These are phyloP conservation scores for Harpalus rubripes DNA, from an alignment of 2,888 invertebrate genomes.

Conservation along the genomic window DNA sequence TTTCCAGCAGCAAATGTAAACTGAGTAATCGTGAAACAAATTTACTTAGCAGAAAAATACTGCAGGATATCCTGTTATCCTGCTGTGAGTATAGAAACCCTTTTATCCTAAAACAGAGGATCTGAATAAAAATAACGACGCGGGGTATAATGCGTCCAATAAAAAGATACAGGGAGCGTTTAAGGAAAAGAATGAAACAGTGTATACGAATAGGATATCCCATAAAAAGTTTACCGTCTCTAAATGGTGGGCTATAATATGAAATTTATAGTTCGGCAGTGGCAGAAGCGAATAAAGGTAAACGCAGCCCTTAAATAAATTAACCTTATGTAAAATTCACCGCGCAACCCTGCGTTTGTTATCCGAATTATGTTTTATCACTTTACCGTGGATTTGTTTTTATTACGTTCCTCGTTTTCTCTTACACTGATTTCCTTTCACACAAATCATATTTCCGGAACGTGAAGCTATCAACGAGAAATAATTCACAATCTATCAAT, in stretches of 20 bases:
- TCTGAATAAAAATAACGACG: constrained; percentile 65
- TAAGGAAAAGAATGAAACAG: constrained; percentile 66
- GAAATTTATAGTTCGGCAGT: constrained; percentile 57
- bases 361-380: constrained; percentile 65
- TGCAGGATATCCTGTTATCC: constrained; percentile 20
- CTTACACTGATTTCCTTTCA: constrained; percentile 57
- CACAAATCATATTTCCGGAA: constrained; percentile 57
- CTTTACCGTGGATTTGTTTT: constrained; percentile 60
- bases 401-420: constrained; percentile 47
- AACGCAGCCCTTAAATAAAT: constrained; percentile 63
- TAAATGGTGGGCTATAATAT: constrained; percentile 58
- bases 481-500: constrained; percentile 33
- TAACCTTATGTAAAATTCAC: constrained; percentile 66
- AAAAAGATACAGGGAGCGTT: constrained; percentile 65
- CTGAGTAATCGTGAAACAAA: constrained; percentile 14
- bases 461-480: background rate
- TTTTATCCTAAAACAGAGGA: constrained; percentile 56
- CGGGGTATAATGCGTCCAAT: constrained; percentile 59
- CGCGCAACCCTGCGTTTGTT: constrained; percentile 58
- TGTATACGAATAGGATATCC: constrained; percentile 65
- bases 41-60: constrained; percentile 26
- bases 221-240: constrained; percentile 63
- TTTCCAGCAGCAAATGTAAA: background rate
- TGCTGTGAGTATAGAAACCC: constrained; percentile 34
- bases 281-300: constrained; percentile 52